A percentile compares a stretch with the other conserved stretches of the same genome.
These are phyloP conservation scores for Liolophura sinensis DNA, from an alignment of 1,140 invertebrate genomes.

Conservation along the genomic window DNA sequence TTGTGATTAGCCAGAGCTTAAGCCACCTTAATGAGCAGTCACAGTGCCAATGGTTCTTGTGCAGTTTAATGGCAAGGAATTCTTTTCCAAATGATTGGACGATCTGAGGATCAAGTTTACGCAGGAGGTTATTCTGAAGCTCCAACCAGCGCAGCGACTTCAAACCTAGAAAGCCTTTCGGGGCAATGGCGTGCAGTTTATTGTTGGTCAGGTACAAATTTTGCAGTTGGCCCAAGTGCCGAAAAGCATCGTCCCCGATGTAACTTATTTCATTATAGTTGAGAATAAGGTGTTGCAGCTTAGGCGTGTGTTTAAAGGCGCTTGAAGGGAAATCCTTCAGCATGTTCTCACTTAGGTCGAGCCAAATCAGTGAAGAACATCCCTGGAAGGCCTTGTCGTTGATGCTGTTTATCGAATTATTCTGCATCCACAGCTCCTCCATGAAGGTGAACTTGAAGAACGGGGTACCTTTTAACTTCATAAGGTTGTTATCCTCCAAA, in stretches of 20 bases:
- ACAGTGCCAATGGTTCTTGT: conserved; percentile 50
- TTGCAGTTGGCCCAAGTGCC: conserved; percentile 26
- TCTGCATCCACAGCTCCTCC: conserved; percentile 35
- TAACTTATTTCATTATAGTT: conserved; percentile 37
- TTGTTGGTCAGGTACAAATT: conserved; percentile 42
- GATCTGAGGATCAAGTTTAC: conserved; percentile 14
- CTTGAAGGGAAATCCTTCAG: conserved; percentile 29
- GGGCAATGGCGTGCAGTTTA: conserved; percentile 29
- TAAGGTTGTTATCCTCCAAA: conserved; percentile 39
- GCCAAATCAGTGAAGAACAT: conserved; percentile 29
- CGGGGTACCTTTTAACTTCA: conserved; percentile 20
- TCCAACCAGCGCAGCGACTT: conserved; percentile 31
- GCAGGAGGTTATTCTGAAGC: conserved; percentile 42
- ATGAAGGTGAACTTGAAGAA: conserved; percentile 40
- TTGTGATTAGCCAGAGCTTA: conserved; percentile 31
- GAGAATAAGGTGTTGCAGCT: conserved; percentile 32
- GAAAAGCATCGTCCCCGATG: conserved; percentile 33
- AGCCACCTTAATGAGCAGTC: conserved; percentile 49
- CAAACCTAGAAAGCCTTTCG: conserved; percentile 34
- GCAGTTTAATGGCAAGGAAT: conserved; percentile 30
- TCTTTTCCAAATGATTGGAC: conserved; percentile 26
- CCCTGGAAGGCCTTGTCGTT: conserved; percentile 33
- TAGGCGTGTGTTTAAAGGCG: conserved; percentile 24
- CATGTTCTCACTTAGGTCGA: conserved; percentile 47
- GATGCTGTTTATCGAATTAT: conserved; percentile 39